Conservation (phyloP, 2,797 vertebrate species). For the Okamejei kenojei region DNA sequence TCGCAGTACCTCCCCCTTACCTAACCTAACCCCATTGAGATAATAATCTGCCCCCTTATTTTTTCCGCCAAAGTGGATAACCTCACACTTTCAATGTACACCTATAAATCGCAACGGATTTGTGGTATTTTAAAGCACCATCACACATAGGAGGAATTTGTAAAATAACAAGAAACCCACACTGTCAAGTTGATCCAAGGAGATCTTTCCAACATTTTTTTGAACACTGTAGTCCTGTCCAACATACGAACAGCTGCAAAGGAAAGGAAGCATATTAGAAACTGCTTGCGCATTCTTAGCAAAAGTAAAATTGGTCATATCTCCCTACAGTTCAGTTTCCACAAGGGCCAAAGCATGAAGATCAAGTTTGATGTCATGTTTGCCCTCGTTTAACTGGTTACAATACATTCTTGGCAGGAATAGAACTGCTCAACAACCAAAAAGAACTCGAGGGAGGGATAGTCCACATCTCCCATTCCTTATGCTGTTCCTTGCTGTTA, state of each 20-base stretch:
- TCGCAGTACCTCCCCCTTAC: too few species aligned
- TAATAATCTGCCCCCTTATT: too few species aligned
- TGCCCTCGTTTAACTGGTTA: neutral
- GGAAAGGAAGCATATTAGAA: slow-evolving; percentile 40
- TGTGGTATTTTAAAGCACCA: neutral
- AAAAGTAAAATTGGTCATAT: neutral
- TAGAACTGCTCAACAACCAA: neutral
- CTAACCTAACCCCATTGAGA: too few species aligned
- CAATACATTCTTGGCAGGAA: neutral
- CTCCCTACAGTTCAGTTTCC: neutral
- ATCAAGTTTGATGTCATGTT: too few species aligned
- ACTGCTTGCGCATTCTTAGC: neutral
- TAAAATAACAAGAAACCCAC: slow-evolving; percentile 62
- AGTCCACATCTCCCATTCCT: neutral
- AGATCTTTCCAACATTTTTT: slow-evolving; percentile 82
- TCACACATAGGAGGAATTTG: neutral
- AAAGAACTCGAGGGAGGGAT: neutral
- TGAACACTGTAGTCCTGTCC: slow-evolving; percentile 89
- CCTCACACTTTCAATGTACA: too few species aligned
- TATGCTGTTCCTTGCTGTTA: neutral
- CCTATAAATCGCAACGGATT: neutral
- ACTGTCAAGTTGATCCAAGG: slow-evolving; percentile 85
- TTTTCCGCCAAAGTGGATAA: too few species aligned
- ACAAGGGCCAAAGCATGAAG: neutral
- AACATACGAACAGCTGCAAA: slow-evolving; percentile 80